A percentile compares a stretch with the other conserved stretches of the same genome.
Evolutionary conservation across 1,140 invertebrate species (phyloP).

Genomic region (Drosophila pruinosa): DNA sequence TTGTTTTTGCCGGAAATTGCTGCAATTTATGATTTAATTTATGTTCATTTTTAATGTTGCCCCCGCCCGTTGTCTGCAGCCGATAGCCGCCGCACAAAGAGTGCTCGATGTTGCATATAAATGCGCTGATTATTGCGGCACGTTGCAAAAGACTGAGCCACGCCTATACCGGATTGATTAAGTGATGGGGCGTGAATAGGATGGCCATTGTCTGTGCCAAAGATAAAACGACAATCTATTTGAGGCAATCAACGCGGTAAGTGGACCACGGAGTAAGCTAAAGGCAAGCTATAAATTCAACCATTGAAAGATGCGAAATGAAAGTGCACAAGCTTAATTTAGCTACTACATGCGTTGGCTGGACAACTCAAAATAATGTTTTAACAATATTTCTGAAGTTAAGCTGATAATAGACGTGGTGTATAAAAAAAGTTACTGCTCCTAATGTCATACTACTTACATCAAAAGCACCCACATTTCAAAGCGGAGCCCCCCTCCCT

Average conservation of each 20-base stretch:
- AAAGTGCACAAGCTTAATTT: not conserved
- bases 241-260: slow-evolving; percentile 50
- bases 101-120: slow-evolving; percentile 66
- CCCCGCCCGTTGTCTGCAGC: slow-evolving; percentile 1
- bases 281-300: slow-evolving; percentile 1
- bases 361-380: too few relatives aligned
- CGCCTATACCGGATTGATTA: slow-evolving; percentile 10
- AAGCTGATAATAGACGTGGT: not conserved
- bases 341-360: too few relatives aligned
- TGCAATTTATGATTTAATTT: slow-evolving; percentile 81
- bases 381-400: not conserved
- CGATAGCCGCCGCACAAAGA: not conserved
- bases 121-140: slow-evolving; percentile 68
- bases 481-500: not conserved
- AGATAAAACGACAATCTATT: slow-evolving; percentile 60
- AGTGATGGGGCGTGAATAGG: slow-evolving; percentile 23
- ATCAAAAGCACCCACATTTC: not conserved
- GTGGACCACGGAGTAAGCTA: slow-evolving; percentile 18
- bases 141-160: slow-evolving; percentile 12
- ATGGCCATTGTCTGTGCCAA: slow-evolving; percentile 6
- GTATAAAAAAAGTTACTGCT: not conserved
- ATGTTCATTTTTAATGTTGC: slow-evolving; percentile 72
- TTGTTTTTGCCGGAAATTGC: slow-evolving; percentile 67
- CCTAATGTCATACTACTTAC: not conserved
- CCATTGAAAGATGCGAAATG: not conserved